Conservation (phyloP, 2,797 vertebrate genomes). For the Nyctalus aviator region DNA sequence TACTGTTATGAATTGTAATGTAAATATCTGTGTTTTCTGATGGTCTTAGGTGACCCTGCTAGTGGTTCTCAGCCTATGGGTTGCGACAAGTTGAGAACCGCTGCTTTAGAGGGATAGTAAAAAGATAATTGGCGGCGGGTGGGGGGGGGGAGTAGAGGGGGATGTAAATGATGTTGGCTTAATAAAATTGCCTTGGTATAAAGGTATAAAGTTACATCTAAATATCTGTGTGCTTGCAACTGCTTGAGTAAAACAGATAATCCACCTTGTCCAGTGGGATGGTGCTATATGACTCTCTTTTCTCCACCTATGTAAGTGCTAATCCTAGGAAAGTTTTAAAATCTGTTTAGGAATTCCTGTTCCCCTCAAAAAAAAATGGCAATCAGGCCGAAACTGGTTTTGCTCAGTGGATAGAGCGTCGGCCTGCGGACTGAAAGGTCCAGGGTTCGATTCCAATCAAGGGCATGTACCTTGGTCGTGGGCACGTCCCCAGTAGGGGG, state of each 20-base stretch:
- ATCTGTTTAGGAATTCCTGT: not conserved
- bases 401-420: too few species aligned
- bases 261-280: not conserved
- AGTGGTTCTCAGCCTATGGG: too few species aligned
- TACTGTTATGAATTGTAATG: too few species aligned
- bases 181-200: not conserved
- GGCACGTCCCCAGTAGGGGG: too few species aligned
- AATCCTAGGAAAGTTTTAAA: constrained; percentile 25
- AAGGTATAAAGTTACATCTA: constrained; percentile 15
- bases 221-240: not conserved
- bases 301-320: not conserved
- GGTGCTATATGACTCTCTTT: not conserved
- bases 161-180: not conserved
- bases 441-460: too few species aligned
- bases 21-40: too few species aligned
- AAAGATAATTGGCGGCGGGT: not conserved
- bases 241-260: not conserved
- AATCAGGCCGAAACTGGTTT: too few species aligned
- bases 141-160: too few species aligned
- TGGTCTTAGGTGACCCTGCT: too few species aligned
- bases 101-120: not conserved
- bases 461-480: too few species aligned
- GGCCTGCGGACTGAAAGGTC: too few species aligned
- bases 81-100: too few species aligned
- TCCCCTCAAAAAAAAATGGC: not conserved